phyloP scores from a whole-genome alignment of 2,113 vertebrate species.

The Mirza zaza region DNA sequence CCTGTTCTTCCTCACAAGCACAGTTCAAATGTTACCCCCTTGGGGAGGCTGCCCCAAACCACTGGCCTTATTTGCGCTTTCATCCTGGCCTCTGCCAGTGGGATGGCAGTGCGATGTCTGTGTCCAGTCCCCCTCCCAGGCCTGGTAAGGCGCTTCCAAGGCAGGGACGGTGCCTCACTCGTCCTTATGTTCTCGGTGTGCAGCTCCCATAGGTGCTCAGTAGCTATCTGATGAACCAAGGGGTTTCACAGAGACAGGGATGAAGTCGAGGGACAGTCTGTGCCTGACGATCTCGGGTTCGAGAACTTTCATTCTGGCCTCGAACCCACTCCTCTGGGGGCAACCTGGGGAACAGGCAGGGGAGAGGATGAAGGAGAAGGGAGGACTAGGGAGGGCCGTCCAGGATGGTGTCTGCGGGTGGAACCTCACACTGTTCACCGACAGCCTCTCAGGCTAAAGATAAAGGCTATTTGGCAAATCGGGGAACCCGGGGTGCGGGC shows the following conservation, averaged over 20 bases:
- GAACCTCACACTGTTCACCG: not conserved
- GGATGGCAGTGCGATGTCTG: not conserved
- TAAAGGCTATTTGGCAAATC: not conserved
- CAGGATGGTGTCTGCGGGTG: not conserved
- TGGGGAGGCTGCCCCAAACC: not conserved
- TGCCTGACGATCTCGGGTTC: not conserved
- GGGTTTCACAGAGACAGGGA: not conserved
- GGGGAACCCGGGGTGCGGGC: accelerated
- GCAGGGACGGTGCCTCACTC: not conserved
- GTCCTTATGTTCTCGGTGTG: not conserved
- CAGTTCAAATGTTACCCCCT: not conserved
- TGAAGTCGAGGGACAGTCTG: not conserved
- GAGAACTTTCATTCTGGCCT: not conserved
- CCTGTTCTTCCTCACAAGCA: not conserved
- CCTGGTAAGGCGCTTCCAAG: not conserved
- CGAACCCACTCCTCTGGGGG: not conserved
- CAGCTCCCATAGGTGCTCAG: not conserved
- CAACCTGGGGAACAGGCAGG: not conserved
- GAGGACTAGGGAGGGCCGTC: accelerated
- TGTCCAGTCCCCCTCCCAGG: not conserved
- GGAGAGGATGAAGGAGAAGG: not conserved
- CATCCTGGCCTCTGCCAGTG: not conserved
- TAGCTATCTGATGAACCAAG: not conserved
- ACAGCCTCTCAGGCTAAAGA: not conserved
- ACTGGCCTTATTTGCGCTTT: not conserved